Percentiles rank a stretch among this genome's conserved stretches.
These are phyloP conservation scores for Anastrepha ludens DNA, from an alignment of 1,140 invertebrate genomes.

Conservation along the genomic window DNA sequence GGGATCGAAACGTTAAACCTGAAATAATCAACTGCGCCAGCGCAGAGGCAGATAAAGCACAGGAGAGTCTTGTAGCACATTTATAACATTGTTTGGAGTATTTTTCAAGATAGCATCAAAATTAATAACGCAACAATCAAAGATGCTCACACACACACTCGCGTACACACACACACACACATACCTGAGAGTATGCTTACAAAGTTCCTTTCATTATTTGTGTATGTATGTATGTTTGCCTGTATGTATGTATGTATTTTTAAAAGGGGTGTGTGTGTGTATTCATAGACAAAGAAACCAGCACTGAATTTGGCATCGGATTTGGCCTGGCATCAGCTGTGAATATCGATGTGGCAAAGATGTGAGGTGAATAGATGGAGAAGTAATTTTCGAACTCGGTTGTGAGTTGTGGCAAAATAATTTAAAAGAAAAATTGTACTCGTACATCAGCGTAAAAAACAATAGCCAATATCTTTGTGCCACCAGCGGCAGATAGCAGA, in stretches of 20 bases:
- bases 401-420: background rate
- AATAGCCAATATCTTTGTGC: background rate
- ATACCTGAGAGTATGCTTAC: too few relatives aligned
- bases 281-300: background rate
- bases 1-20: background rate
- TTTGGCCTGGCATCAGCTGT: background rate
- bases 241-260: background rate
- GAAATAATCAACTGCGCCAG: conserved; percentile 20
- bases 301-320: too few relatives aligned
- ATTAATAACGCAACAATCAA: conserved; percentile 29
- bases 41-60: background rate
- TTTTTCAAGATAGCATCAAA: conserved; percentile 9
- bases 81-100: background rate
- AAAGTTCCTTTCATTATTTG: background rate
- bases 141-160: background rate
- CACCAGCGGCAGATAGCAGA: background rate
- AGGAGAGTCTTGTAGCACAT: conserved; percentile 8
- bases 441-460: too few relatives aligned
- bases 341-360: conserved; percentile 7
- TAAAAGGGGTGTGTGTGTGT: background rate
- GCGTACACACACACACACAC: background rate
- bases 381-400: background rate
- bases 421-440: background rate
- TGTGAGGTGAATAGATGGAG: background rate
- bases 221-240: background rate